Evolutionary conservation across 2,797 vertebrate genomes (phyloP).

Genomic region (Epinephelus malabaricus): DNA sequence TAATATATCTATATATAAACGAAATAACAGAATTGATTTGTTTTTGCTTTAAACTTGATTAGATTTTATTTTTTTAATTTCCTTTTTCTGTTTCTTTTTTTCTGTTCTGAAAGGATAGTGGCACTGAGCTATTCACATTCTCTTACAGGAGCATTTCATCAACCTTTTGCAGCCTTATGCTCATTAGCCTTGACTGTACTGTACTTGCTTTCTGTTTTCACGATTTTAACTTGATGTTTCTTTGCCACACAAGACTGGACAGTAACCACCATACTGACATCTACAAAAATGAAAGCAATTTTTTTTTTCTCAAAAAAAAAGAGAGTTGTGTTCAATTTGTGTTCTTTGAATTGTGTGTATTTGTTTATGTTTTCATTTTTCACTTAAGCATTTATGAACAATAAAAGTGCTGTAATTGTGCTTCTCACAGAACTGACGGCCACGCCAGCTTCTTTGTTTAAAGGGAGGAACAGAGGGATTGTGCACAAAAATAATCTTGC

Average conservation of each 20-base stretch:
- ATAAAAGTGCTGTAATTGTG: conserved; percentile 99
- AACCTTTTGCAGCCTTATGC: conserved; percentile 89
- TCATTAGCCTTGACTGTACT: conserved; percentile 89
- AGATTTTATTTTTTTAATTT: conserved; percentile 53
- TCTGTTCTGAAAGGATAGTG: conserved; percentile 72
- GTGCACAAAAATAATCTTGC: neutral
- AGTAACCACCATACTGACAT: conserved; percentile 79
- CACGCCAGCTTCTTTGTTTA: conserved; percentile 51
- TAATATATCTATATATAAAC: conserved; percentile 91
- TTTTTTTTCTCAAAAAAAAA: conserved; percentile 1
- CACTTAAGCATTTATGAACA: conserved; percentile 95
- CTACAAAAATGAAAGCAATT: conserved; percentile 70
- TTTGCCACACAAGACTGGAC: conserved; percentile 75
- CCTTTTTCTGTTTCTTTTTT: conserved; percentile 82
- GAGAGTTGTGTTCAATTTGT: conserved; percentile 91
- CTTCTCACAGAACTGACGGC: conserved; percentile 89
- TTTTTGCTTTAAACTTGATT: conserved; percentile 85
- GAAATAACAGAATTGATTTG: conserved; percentile 88
- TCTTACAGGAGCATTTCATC: conserved; percentile 84
- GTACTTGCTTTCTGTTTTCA: conserved; percentile 79
- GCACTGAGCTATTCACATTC: conserved; percentile 58
- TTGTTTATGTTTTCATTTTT: conserved; percentile 88
- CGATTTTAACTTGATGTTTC: conserved; percentile 83
- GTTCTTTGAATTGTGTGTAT: conserved; percentile 94
- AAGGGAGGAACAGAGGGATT: neutral